Base-by-base conservation (phyloP, 2,888 invertebrate species). In the Tipula unca region DNA sequence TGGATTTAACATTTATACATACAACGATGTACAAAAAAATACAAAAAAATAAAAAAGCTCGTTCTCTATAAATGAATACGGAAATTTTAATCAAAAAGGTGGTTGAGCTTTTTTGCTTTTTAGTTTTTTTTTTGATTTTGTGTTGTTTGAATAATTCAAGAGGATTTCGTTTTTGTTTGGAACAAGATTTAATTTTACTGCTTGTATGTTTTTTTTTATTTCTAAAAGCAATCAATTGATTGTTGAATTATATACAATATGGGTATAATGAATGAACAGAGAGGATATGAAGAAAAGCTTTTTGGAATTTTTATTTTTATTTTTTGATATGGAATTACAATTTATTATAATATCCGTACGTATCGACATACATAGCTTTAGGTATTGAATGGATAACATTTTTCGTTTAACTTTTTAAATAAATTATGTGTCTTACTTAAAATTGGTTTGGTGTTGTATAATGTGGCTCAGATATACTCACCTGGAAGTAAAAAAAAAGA, bases 181-280 rank as follows among this genome's bases (percentile, higher is more conserved):
- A 25, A 25, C 69, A 69, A 69, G 69, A 69, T 69, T 69, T 69
- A 69, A 69, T 69, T 69, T 69, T 69, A 69, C 69, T 69, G 69
- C 69, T 20, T 69, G 69, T 69, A 10, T 48, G 17, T 48, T 48
- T 48, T 48, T 17, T 25, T 69, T 69, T 69, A 69, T 69, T 69
- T 69, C 69, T 6, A 69, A 69, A 69, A 69, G 69, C 69, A 69
- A 69, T 69, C 69, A 69, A 69, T 69, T 69, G 69, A 69, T 69
- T 69, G 69, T 69, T 69, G 69, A 69, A 69, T 69, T 69, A 69
- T n/a, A n/a, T 69, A 69, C 69, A 69, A 69, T 69, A 20, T 48
- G 69, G 69, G 69, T 69, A 20, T 69, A 69, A 69, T 69, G 25
- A 69, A 69, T 69, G 69, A 25, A 25, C 10, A 20, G 69, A 20